Percentiles rank a stretch among this genome's conserved stretches.
phyloP scores from a whole-genome alignment of 2,888 invertebrate species.

The Brenthis ino region DNA sequence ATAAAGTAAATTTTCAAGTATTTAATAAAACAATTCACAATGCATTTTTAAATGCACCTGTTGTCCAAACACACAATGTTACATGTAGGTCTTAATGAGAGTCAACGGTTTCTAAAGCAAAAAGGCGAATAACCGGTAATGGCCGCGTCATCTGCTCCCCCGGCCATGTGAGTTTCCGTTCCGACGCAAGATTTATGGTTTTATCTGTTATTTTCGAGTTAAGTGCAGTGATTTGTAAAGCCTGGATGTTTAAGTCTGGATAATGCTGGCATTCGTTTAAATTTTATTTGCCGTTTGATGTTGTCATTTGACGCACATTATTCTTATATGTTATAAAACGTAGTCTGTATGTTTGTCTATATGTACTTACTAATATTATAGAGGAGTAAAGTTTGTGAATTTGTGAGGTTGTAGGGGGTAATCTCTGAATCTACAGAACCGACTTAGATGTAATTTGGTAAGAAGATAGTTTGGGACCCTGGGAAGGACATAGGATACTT shows the following conservation, averaged over 20 bases:
- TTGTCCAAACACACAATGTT: constrained; percentile 25
- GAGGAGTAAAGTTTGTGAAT: too few relatives aligned
- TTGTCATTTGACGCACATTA: background rate
- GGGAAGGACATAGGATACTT: too few relatives aligned
- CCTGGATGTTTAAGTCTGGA: constrained; percentile 13
- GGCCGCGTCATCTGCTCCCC: constrained; percentile 52
- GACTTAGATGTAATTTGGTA: too few relatives aligned
- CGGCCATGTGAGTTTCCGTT: constrained; percentile 56
- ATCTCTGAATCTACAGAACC: too few relatives aligned
- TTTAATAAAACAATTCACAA: too few relatives aligned
- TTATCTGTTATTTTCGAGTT: constrained; percentile 29
- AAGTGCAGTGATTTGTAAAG: constrained; percentile 25
- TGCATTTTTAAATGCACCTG: constrained; percentile 15
- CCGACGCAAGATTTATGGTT: constrained; percentile 51
- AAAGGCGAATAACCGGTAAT: constrained; percentile 59
- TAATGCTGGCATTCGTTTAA: background rate
- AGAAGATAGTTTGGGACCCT: too few relatives aligned
- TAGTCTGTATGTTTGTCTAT: too few relatives aligned
- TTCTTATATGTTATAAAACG: too few relatives aligned
- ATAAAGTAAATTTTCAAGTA: too few relatives aligned
- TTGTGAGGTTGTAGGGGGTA: too few relatives aligned
- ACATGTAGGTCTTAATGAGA: constrained; percentile 32
- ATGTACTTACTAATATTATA: too few relatives aligned
- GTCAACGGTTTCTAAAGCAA: constrained; percentile 49
- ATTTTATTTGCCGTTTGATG: constrained; percentile 13